These are phyloP conservation scores for Polyploca ridens DNA, from an alignment of 2,888 invertebrate genomes.

Conservation along the genomic window DNA sequence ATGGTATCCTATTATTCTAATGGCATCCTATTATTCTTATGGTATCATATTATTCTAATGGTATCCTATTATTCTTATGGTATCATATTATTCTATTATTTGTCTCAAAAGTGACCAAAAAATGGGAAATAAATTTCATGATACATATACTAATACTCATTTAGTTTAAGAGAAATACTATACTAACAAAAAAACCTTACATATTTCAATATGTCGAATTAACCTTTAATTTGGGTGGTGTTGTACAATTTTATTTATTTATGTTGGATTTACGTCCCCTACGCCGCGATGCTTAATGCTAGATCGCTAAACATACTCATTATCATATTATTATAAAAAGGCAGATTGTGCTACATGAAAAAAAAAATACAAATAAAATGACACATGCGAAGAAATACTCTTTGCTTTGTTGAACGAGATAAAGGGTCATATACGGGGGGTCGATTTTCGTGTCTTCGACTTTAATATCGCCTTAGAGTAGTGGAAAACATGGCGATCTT, in stretches of 20 bases:
- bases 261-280: conserved; percentile 25
- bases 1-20: no score
- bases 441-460: no score
- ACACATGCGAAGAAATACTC: no score
- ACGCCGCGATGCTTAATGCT: conserved; percentile 31
- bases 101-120: background rate
- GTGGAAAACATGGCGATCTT: no score
- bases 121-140: background rate
- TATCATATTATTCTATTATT: background rate
- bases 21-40: no score
- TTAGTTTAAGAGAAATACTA: background rate
- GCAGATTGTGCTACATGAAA: background rate
- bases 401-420: no score
- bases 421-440: no score
- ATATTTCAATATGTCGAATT: background rate
- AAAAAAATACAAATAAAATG: no score
- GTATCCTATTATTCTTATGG: no score
- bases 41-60: no score
- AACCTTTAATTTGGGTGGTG: conserved; percentile 31
- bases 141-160: background rate
- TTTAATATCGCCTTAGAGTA: no score
- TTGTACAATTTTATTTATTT: conserved; percentile 27
- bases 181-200: background rate
- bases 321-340: background rate
- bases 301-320: background rate